Percentiles rank a stretch among this genome's conserved stretches.
Evolutionary conservation across 2,888 invertebrate genomes (phyloP).

Genomic region (Entomobrya proxima): DNA sequence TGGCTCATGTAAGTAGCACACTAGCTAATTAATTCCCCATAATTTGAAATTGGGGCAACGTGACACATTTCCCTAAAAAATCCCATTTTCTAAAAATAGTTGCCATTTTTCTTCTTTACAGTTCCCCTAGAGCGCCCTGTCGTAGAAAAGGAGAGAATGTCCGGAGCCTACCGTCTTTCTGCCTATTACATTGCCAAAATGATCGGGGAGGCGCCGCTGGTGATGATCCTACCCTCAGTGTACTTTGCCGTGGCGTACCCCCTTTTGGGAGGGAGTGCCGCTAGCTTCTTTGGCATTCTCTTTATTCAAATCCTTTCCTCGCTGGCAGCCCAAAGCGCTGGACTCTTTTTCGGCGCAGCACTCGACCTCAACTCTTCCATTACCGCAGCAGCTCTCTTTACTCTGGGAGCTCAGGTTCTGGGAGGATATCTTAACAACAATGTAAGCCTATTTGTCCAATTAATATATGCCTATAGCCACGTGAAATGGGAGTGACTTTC

Average conservation of each 20-base stretch:
- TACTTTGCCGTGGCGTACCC: constrained; percentile 88
- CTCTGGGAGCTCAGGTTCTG: constrained; percentile 86
- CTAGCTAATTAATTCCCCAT: not conserved
- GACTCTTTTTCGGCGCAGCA: constrained; percentile 87
- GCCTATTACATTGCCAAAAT: constrained; percentile 87
- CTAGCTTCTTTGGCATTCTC: constrained; percentile 83
- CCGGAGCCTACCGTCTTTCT: constrained; percentile 87
- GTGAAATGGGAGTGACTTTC: too few species aligned
- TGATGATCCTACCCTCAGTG: constrained; percentile 85
- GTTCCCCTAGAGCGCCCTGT: constrained; percentile 89
- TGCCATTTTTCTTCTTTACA: constrained; percentile 77
- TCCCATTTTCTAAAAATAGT: constrained; percentile 1
- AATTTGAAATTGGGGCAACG: not conserved
- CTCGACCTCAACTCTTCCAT: constrained; percentile 88
- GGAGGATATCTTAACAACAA: constrained; percentile 84
- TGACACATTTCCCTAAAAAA: not conserved
- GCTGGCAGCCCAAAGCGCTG: constrained; percentile 81
- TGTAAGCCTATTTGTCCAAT: constrained; percentile 67
- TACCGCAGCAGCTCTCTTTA: constrained; percentile 86
- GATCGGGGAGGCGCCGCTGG: constrained; percentile 87
- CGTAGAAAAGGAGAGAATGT: constrained; percentile 86
- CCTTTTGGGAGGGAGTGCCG: constrained; percentile 84
- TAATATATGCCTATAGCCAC: too few species aligned
- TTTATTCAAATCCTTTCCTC: constrained; percentile 78
- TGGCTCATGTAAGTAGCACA: constrained; percentile 84